phyloP scores from a whole-genome alignment of 1,140 invertebrate species.

The Oscheius sp. region DNA sequence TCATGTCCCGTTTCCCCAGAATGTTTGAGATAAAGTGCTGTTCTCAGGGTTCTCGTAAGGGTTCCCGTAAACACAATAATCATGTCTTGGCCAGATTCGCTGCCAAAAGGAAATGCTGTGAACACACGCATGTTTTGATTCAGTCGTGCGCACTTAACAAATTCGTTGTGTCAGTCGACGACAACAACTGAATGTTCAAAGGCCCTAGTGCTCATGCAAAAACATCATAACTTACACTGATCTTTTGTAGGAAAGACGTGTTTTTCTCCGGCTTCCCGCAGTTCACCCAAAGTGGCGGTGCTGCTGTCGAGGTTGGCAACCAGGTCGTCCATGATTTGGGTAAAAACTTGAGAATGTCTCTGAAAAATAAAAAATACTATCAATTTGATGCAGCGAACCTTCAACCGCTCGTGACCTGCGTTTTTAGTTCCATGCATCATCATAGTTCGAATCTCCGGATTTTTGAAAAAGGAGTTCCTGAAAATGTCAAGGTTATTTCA shows the following conservation, averaged over 20 bases:
- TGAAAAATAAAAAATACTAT: slow-evolving; percentile 8
- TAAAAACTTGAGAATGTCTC: slow-evolving; percentile 27
- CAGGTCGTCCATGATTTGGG: slow-evolving; percentile 29
- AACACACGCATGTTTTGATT: no score
- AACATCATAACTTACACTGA: slow-evolving; percentile 15
- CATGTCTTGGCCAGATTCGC: no score
- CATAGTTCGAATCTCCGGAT: slow-evolving; percentile 31
- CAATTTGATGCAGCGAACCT: slow-evolving; percentile 5
- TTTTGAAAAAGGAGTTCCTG: slow-evolving; percentile 38
- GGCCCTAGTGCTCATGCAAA: not conserved
- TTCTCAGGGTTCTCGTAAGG: no score
- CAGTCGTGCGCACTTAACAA: no score
- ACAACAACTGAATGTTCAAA: not conserved
- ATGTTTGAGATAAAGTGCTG: no score
- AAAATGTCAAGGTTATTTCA: not conserved
- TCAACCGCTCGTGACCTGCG: slow-evolving; percentile 33
- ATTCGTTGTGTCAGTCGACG: not conserved
- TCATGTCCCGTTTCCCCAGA: no score
- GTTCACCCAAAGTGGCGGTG: slow-evolving; percentile 1
- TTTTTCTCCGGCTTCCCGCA: slow-evolving; percentile 26
- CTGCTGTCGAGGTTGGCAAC: slow-evolving; percentile 18
- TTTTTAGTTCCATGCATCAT: slow-evolving; percentile 38
- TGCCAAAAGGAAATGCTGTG: no score
- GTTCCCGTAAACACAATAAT: no score
- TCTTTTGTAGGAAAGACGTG: slow-evolving; percentile 9